phyloP scores from a whole-genome alignment of 2,797 vertebrate species.

The Neosalanx taihuensis region DNA sequence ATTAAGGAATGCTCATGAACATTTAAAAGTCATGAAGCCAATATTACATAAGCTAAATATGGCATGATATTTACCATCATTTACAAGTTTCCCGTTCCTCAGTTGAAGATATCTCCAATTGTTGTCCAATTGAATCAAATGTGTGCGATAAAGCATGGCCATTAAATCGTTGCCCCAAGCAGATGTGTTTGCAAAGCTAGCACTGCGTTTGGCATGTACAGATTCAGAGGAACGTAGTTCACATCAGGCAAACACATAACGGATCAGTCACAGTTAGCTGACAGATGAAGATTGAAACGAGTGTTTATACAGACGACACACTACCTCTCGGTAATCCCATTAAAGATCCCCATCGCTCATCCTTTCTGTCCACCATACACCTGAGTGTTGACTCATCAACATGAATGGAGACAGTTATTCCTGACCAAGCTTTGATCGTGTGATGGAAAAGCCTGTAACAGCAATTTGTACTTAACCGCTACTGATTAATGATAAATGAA shows the following conservation, averaged over 20 bases:
- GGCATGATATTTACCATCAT: slow-evolving; percentile 30
- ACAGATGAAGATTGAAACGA: slow-evolving; percentile 50
- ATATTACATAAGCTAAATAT: slow-evolving; percentile 34
- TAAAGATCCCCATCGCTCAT: slow-evolving; percentile 38
- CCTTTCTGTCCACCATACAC: slow-evolving; percentile 39
- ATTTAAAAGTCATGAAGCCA: slow-evolving; percentile 38
- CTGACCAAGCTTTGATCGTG: slow-evolving; percentile 29
- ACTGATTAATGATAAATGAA: background rate
- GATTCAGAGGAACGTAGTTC: slow-evolving; percentile 41
- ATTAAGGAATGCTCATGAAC: slow-evolving; percentile 41
- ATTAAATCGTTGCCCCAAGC: slow-evolving; percentile 51
- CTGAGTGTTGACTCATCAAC: slow-evolving; percentile 47
- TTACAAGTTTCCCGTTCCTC: slow-evolving; percentile 31
- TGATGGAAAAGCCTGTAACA: background rate
- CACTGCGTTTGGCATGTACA: slow-evolving; percentile 42
- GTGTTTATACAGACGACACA: slow-evolving; percentile 39
- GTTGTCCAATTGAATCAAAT: slow-evolving; percentile 42
- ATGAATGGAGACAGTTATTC: slow-evolving; percentile 32
- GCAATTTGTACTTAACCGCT: slow-evolving; percentile 2
- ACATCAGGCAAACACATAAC: slow-evolving; percentile 50
- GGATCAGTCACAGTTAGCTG: slow-evolving; percentile 36
- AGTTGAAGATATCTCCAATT: slow-evolving; percentile 43
- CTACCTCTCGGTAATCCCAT: slow-evolving; percentile 34
- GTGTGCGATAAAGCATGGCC: slow-evolving; percentile 37
- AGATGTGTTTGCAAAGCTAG: slow-evolving; percentile 33